phyloP scores from a whole-genome alignment of 2,797 vertebrate species.

The Hemibagrus guttatus region DNA sequence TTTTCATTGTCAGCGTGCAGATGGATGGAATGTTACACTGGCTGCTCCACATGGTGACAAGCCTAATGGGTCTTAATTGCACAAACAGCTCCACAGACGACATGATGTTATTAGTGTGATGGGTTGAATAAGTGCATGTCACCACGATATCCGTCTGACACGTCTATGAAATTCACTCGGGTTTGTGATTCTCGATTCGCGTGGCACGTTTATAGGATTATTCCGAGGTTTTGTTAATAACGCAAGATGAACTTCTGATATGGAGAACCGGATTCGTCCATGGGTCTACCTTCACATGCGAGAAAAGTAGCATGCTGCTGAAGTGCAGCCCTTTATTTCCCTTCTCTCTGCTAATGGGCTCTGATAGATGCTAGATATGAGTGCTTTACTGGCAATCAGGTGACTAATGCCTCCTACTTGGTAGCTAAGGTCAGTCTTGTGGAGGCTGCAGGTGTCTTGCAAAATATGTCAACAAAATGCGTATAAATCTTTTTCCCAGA shows the following conservation, averaged over 20 bases:
- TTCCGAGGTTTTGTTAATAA: background rate
- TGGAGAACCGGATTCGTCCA: background rate
- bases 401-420: constrained; percentile 29
- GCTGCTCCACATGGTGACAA: constrained; percentile 27
- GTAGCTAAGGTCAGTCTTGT: constrained; percentile 26
- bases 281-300: background rate
- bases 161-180: constrained; percentile 1
- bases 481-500: background rate
- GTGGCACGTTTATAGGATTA: background rate
- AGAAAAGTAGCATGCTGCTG: constrained; percentile 11
- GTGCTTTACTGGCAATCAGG: constrained; percentile 19
- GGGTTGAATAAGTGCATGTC: constrained; percentile 25
- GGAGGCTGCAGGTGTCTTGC: constrained; percentile 24
- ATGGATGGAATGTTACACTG: constrained; percentile 39
- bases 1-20: constrained; percentile 51
- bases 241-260: background rate
- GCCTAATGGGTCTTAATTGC: constrained; percentile 38
- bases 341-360: constrained; percentile 44
- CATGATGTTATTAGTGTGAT: constrained; percentile 24
- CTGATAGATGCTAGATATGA: constrained; percentile 29
- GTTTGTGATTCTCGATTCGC: constrained; percentile 3
- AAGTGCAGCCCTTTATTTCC: constrained; percentile 13
- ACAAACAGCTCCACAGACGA: constrained; percentile 20
- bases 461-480: background rate
- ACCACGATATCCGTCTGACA: constrained; percentile 24